Conservation (phyloP, 2,888 invertebrate genomes). For the Phania funesta region DNA sequence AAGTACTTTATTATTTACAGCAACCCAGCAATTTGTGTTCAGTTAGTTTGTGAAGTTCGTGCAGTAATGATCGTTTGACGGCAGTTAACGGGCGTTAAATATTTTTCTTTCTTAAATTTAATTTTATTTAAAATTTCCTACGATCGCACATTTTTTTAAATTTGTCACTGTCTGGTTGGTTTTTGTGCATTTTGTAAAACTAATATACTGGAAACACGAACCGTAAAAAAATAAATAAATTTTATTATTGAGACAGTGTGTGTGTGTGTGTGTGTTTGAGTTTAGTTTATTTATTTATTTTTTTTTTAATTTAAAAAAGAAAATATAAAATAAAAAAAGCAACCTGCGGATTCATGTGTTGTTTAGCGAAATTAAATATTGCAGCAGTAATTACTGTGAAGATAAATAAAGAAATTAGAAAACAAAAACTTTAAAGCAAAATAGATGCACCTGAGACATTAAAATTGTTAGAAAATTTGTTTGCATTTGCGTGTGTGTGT, state of each 20-base stretch:
- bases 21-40: slow-evolving; percentile 24
- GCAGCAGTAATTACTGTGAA: slow-evolving; percentile 22
- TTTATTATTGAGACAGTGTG: slow-evolving; percentile 4
- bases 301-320: slow-evolving; percentile 19
- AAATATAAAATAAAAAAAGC: slow-evolving; percentile 17
- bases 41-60: slow-evolving; percentile 65
- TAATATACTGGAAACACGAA: slow-evolving; percentile 57
- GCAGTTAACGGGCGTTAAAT: neutral
- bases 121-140: slow-evolving; percentile 1
- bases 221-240: slow-evolving; percentile 51
- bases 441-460: slow-evolving; percentile 39
- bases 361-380: slow-evolving; percentile 32
- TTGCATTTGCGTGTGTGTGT: neutral
- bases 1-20: slow-evolving; percentile 62
- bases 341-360: slow-evolving; percentile 55
- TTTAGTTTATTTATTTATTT: neutral
- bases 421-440: neutral
- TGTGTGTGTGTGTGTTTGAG: neutral
- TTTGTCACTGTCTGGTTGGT: slow-evolving; percentile 18
- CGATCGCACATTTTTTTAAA: neutral
- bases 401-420: neutral
- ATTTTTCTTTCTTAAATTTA: neutral
- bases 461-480: slow-evolving; percentile 15
- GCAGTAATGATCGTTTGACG: slow-evolving; percentile 43
- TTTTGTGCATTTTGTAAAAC: slow-evolving; percentile 21